Percentiles rank a stretch among this genome's conserved stretches.
These are phyloP conservation scores for Crocodylus rhombifer DNA, from an alignment of 2,797 vertebrate species.

Conservation along the genomic window DNA sequence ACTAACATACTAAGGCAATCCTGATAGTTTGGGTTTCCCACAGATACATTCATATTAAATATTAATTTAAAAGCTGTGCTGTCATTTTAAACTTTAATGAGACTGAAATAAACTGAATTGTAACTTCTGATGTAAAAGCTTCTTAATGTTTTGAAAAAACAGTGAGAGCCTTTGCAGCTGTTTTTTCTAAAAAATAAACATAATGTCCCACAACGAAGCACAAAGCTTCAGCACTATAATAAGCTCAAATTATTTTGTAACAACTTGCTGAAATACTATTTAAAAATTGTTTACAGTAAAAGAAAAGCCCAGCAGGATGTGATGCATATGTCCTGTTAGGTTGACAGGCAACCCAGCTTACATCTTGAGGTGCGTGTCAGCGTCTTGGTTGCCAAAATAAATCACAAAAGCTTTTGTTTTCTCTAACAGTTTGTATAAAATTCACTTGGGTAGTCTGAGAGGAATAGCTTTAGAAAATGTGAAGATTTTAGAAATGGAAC, in stretches of 20 bases:
- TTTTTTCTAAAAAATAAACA: constrained; percentile 66
- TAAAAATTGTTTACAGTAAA: constrained; percentile 48
- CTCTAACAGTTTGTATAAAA: constrained; percentile 23
- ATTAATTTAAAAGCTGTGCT: constrained; percentile 34
- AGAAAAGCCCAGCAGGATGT: constrained; percentile 30
- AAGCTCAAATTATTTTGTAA: constrained; percentile 59
- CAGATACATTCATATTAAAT: constrained; percentile 22
- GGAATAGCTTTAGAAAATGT: constrained; percentile 63
- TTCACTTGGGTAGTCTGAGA: constrained; percentile 48
- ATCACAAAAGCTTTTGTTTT: constrained; percentile 11
- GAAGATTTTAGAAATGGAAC: constrained; percentile 42
- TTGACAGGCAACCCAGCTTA: background rate
- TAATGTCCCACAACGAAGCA: constrained; percentile 51
- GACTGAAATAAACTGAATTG: constrained; percentile 55
- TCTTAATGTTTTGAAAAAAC: constrained; percentile 62
- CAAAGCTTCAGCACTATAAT: constrained; percentile 41
- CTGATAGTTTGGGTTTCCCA: background rate
- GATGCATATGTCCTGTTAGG: background rate
- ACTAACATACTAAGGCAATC: constrained; percentile 3
- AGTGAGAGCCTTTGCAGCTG: constrained; percentile 72
- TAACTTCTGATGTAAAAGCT: constrained; percentile 60
- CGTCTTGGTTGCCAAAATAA: background rate
- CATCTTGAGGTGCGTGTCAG: background rate
- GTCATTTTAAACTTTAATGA: constrained; percentile 59
- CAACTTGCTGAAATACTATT: constrained; percentile 34